These are phyloP conservation scores for Istiophorus platypterus DNA, from an alignment of 2,113 vertebrate genomes.

Conservation along the genomic window DNA sequence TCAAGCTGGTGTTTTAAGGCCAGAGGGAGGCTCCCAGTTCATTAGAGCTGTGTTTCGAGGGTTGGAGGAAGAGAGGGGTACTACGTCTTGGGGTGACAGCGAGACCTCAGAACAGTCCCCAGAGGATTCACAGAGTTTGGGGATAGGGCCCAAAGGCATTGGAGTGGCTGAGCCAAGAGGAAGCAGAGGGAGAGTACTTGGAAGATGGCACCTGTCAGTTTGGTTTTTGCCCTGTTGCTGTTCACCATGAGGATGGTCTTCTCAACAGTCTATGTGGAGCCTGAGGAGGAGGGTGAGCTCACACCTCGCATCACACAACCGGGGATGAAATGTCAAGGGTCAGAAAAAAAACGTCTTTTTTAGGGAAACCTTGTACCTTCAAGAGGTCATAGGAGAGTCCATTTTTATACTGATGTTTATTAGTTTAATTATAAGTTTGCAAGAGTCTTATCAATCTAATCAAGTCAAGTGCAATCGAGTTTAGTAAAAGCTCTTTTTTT, in stretches of 20 bases:
- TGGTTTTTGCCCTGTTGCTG: slow-evolving; percentile 71
- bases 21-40: slow-evolving; percentile 75
- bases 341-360: slow-evolving; percentile 1
- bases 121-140: slow-evolving; percentile 64
- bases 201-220: slow-evolving; percentile 75
- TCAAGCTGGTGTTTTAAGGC: slow-evolving; percentile 83
- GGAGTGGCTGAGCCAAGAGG: slow-evolving; percentile 37
- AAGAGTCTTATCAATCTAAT: background rate
- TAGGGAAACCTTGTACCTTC: background rate
- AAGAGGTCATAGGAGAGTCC: background rate
- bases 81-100: slow-evolving; percentile 73
- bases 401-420: background rate
- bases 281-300: slow-evolving; percentile 74
- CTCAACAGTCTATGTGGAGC: slow-evolving; percentile 58
- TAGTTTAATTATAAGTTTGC: background rate
- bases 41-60: slow-evolving; percentile 74
- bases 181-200: slow-evolving; percentile 37
- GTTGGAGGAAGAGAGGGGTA: slow-evolving; percentile 50
- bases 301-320: slow-evolving; percentile 2
- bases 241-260: slow-evolving; percentile 63
- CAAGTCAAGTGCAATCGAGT: too few species aligned
- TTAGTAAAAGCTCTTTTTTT: background rate
- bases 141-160: slow-evolving; percentile 50
- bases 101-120: slow-evolving; percentile 44
- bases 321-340: background rate